phyloP scores from a whole-genome alignment of 2,113 vertebrate species.

The Strigops habroptila region DNA sequence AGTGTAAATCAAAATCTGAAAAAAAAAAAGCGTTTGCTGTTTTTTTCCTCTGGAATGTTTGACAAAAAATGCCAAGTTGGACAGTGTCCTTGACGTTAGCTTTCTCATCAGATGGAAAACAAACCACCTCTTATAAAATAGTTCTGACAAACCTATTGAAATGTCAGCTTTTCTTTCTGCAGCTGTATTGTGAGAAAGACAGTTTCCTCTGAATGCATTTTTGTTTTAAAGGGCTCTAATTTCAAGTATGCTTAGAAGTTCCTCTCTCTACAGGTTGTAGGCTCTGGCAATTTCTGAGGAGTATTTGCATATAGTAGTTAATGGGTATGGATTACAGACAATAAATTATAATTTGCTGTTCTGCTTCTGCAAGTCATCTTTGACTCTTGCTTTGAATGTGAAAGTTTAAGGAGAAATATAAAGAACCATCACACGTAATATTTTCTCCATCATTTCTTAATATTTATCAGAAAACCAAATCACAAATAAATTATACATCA shows the following conservation, averaged over 20 bases:
- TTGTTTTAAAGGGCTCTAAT: not conserved
- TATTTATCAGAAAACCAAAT: not conserved
- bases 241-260: not conserved
- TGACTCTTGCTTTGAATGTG: not conserved
- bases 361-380: not conserved
- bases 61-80: not conserved
- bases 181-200: not conserved
- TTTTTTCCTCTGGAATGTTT: not conserved
- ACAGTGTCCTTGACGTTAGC: constrained; percentile 20
- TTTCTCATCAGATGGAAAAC: constrained; percentile 12
- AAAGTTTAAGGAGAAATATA: not conserved
- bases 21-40: not conserved
- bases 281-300: not conserved
- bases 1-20: constrained; percentile 32
- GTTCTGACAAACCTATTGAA: constrained; percentile 42
- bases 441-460: not conserved
- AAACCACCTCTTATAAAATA: not conserved
- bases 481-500: not conserved
- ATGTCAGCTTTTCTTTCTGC: constrained; percentile 30
- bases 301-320: not conserved
- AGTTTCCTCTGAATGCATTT: not conserved
- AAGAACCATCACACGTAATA: not conserved
- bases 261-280: not conserved
- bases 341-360: not conserved
- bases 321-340: not conserved